These are phyloP conservation scores for Microplitis demolitor DNA, from an alignment of 1,140 invertebrate genomes.

Conservation along the genomic window DNA sequence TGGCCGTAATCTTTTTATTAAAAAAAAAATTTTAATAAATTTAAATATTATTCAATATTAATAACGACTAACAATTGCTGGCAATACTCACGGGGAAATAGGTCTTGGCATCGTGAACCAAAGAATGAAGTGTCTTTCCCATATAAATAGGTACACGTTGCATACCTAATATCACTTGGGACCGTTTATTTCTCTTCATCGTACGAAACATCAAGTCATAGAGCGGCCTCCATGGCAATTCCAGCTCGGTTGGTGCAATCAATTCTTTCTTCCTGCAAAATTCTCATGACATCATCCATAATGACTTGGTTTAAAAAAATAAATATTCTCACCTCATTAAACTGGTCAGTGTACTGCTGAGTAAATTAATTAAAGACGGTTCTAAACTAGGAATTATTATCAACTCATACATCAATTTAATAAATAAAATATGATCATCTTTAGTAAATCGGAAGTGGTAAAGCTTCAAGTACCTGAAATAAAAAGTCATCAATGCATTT, in stretches of 20 bases:
- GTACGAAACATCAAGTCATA: conserved; percentile 70
- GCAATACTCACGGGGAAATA: conserved; percentile 53
- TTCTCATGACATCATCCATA: neutral
- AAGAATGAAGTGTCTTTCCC: conserved; percentile 37
- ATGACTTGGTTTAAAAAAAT: neutral
- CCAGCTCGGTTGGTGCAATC: conserved; percentile 78
- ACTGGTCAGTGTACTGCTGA: conserved; percentile 63
- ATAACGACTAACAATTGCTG: neutral
- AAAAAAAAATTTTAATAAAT: conserved; percentile 24
- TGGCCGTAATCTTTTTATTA: conserved; percentile 63
- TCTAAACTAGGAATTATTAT: conserved; percentile 79
- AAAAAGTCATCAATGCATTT: conserved; percentile 39
- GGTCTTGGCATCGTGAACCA: conserved; percentile 48
- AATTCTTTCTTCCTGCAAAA: conserved; percentile 74
- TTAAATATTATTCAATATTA: neutral
- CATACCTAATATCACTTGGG: conserved; percentile 63
- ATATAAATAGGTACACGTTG: conserved; percentile 66
- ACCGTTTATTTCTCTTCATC: conserved; percentile 56
- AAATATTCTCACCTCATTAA: conserved; percentile 64
- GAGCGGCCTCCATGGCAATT: conserved; percentile 84
- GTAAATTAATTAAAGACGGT: conserved; percentile 72
- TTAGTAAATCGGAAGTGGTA: conserved; percentile 89
- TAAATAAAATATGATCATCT: conserved; percentile 85
- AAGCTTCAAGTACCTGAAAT: conserved; percentile 74
- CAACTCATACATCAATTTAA: conserved; percentile 83